These are phyloP conservation scores for Caenorhabditis briggsae DNA, from an alignment of 1,140 invertebrate species.

Conservation along the genomic window DNA sequence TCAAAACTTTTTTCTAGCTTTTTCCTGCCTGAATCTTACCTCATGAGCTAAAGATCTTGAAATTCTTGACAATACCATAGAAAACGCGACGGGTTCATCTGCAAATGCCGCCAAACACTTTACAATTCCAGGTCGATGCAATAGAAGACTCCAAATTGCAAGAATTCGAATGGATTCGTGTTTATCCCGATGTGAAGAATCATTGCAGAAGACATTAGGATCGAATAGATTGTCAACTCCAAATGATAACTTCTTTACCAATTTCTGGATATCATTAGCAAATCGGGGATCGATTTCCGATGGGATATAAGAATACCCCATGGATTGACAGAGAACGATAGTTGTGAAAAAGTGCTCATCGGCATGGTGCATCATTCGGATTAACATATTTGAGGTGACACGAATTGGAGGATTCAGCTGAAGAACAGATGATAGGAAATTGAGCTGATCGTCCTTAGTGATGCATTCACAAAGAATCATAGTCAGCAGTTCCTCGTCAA, in stretches of 20 bases:
- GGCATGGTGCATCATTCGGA: conserved; percentile 57
- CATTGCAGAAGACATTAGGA: conserved; percentile 53
- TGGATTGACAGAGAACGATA: conserved; percentile 70
- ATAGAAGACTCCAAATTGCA: conserved; percentile 69
- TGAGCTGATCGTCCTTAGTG: conserved; percentile 53
- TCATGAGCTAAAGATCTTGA: conserved; percentile 68
- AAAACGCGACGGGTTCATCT: conserved; percentile 67
- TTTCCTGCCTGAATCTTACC: conserved; percentile 1
- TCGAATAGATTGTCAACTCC: conserved; percentile 63
- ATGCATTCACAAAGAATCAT: conserved; percentile 59
- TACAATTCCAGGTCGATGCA: conserved; percentile 67
- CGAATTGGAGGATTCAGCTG: conserved; percentile 40
- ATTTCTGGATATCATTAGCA: conserved; percentile 65
- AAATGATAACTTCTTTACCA: conserved; percentile 59
- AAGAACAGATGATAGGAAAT: conserved; percentile 64
- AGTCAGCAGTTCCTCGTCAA: conserved; percentile 50
- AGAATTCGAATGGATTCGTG: conserved; percentile 66
- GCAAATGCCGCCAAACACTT: conserved; percentile 69
- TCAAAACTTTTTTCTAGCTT: background rate
- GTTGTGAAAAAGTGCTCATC: conserved; percentile 73
- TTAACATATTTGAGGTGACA: conserved; percentile 59
- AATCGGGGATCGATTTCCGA: conserved; percentile 64
- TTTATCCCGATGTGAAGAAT: conserved; percentile 53
- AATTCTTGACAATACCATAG: conserved; percentile 68
- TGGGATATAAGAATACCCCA: conserved; percentile 68